Evolutionary conservation across 2,888 invertebrate species (phyloP), one percentile per base, ranked within the genome.

Genomic region (Tinea trinotella): DNA sequence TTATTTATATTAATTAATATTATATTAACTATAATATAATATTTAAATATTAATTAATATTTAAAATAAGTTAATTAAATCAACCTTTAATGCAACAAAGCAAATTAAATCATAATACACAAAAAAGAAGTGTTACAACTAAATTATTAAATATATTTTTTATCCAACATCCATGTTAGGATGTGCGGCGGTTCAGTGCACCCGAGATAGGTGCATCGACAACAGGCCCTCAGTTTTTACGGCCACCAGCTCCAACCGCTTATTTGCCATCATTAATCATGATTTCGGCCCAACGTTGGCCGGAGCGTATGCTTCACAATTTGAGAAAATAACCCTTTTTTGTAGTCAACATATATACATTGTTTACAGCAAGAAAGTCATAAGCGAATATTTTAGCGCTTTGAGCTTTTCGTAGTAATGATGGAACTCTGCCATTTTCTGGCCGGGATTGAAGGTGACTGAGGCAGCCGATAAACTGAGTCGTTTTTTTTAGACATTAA

Each of bases 211-310:
- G 64, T 61, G 61, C 71, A 52, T 34, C 34, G 22, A 53, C 53
- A 20, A 24, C 44, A 20, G 56, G 57, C 55, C 68, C 60, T 62
- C 61, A 64, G 58, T 82, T 84, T 81, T 74, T 61, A 63, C 66
- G 64, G 64, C 67, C 63, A 62, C 65, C 60, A 62, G 64, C 36
- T 74, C 72, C 77, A 86, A 80, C 87, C 85, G 86, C 83, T 87
- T 86, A 87, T 87, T 87, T 87, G 74, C 71, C 66, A 81, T 77
- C 87, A 87, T 87, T 82, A 86, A 87, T 87, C 87, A 87, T 85
- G 80, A 84, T 83, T 83, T 82, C 72, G 79, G 75, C 70, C 74
- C 74, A 73, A 69, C 69, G 64, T 64, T 70, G 71, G 72, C 65
- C 71, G 68, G 63, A 53, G 62, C 63, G 75, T 71, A 70, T 69